These are phyloP conservation scores for Acrossocheilus fasciatus DNA, from an alignment of 2,797 vertebrate genomes.

Conservation along the genomic window DNA sequence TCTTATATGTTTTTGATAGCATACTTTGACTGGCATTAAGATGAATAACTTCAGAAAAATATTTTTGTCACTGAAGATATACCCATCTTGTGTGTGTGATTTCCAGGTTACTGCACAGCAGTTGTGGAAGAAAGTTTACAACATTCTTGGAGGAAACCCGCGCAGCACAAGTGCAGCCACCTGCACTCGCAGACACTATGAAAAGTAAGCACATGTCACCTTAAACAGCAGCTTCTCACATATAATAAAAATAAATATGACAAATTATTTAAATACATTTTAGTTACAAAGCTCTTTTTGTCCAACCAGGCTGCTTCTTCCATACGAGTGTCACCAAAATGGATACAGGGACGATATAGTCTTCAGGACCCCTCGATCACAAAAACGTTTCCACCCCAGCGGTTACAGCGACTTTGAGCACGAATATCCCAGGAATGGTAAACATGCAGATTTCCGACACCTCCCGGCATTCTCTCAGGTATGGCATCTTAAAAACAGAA, in stretches of 20 bases:
- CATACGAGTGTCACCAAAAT: constrained; percentile 75
- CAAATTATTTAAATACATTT: not conserved
- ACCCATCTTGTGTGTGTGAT: not conserved
- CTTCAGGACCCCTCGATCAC: constrained; percentile 54
- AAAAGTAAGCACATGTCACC: constrained; percentile 72
- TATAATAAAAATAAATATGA: not conserved
- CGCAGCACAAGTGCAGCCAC: constrained; percentile 84
- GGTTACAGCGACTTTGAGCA: constrained; percentile 38
- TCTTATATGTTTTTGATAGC: not conserved
- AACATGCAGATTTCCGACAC: constrained; percentile 44
- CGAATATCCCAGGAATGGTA: constrained; percentile 47
- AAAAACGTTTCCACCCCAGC: constrained; percentile 57
- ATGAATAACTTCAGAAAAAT: not conserved
- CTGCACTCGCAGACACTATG: constrained; percentile 83
- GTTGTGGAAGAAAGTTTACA: constrained; percentile 84
- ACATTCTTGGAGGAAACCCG: constrained; percentile 80
- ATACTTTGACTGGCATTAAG: not conserved
- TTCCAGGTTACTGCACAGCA: constrained; percentile 80
- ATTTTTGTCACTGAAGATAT: not conserved
- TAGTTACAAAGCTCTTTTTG: constrained; percentile 10
- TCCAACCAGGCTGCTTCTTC: constrained; percentile 74
- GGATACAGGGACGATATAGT: constrained; percentile 59
- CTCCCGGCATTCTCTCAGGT: constrained; percentile 66
- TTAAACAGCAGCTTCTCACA: not conserved
- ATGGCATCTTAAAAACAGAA: not conserved